Evolutionary conservation across 2,888 invertebrate species (phyloP).

Genomic region (Standfussiana lucernea): DNA sequence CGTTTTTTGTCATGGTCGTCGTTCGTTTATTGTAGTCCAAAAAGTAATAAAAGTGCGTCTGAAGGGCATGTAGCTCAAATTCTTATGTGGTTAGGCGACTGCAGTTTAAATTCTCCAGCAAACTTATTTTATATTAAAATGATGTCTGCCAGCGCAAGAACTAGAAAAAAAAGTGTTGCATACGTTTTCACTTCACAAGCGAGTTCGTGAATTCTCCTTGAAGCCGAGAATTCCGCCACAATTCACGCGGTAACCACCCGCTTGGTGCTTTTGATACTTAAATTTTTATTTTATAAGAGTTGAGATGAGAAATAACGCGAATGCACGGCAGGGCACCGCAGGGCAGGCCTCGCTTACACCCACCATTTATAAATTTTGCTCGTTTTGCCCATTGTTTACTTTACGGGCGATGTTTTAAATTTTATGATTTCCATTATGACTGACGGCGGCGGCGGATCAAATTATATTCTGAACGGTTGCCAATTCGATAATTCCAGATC

Average conservation of each 20-base stretch:
- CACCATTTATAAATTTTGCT: slow-evolving; percentile 80
- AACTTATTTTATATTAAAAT: slow-evolving; percentile 14
- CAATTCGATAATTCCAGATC: slow-evolving; percentile 84
- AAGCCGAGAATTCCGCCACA: slow-evolving; percentile 61
- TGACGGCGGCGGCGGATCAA: slow-evolving; percentile 78
- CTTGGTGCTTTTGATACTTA: slow-evolving; percentile 73
- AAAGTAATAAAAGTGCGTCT: slow-evolving; percentile 15
- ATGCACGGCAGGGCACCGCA: slow-evolving; percentile 76
- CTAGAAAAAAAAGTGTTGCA: slow-evolving; percentile 31
- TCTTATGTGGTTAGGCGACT: slow-evolving; percentile 9
- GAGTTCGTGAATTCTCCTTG: slow-evolving; percentile 44
- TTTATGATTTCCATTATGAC: slow-evolving; percentile 88
- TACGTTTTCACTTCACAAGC: slow-evolving; percentile 36
- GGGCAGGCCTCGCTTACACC: slow-evolving; percentile 77
- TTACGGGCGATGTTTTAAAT: slow-evolving; percentile 85
- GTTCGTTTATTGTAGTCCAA: slow-evolving; percentile 3
- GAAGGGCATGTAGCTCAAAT: slow-evolving; percentile 27
- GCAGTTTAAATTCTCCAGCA: slow-evolving; percentile 20
- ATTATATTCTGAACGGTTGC: slow-evolving; percentile 87
- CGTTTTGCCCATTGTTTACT: slow-evolving; percentile 90
- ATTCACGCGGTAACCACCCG: slow-evolving; percentile 59
- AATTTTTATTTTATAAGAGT: slow-evolving; percentile 75
- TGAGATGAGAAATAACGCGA: slow-evolving; percentile 72
- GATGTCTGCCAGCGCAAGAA: slow-evolving; percentile 13
- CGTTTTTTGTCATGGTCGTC: slow-evolving; percentile 23